phyloP scores from a whole-genome alignment of 2,888 invertebrate genomes.

The Malacosoma neustria region DNA sequence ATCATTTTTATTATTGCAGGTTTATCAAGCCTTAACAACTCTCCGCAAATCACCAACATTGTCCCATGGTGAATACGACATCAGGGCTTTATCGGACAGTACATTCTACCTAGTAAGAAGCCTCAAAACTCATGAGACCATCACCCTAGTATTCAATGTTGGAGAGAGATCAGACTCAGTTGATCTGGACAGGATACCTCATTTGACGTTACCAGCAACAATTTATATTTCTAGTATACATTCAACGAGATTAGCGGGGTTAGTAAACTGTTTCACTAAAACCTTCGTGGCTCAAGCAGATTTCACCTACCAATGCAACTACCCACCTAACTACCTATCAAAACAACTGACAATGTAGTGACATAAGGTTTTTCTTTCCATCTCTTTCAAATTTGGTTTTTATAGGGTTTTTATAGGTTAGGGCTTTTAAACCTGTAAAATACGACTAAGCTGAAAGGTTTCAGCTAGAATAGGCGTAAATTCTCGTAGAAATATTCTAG shows the following conservation, averaged over 20 bases:
- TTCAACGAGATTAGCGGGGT: constrained; percentile 37
- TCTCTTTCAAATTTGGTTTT: not conserved
- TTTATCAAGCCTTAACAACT: constrained; percentile 70
- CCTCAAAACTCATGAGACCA: constrained; percentile 32
- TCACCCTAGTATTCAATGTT: constrained; percentile 71
- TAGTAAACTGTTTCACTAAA: constrained; percentile 17
- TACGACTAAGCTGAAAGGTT: too few relatives aligned
- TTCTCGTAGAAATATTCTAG: too few relatives aligned
- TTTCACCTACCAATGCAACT: too few relatives aligned
- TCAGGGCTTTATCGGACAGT: constrained; percentile 46
- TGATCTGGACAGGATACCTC: constrained; percentile 36
- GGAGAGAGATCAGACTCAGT: constrained; percentile 43
- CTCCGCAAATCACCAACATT: constrained; percentile 60
- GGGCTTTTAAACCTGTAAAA: too few relatives aligned
- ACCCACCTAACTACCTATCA: too few relatives aligned
- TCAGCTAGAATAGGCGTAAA: too few relatives aligned
- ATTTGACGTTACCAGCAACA: constrained; percentile 27
- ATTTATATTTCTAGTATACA: constrained; percentile 44
- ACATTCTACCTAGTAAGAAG: constrained; percentile 41
- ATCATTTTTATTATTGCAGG: constrained; percentile 30
- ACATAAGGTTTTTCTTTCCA: not conserved
- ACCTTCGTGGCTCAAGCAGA: too few relatives aligned
- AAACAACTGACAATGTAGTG: too few relatives aligned
- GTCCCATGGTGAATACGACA: constrained; percentile 50
- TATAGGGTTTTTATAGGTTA: too few relatives aligned